These are phyloP conservation scores for Cephalotes varians DNA, from an alignment of 2,888 invertebrate species.

Conservation along the genomic window DNA sequence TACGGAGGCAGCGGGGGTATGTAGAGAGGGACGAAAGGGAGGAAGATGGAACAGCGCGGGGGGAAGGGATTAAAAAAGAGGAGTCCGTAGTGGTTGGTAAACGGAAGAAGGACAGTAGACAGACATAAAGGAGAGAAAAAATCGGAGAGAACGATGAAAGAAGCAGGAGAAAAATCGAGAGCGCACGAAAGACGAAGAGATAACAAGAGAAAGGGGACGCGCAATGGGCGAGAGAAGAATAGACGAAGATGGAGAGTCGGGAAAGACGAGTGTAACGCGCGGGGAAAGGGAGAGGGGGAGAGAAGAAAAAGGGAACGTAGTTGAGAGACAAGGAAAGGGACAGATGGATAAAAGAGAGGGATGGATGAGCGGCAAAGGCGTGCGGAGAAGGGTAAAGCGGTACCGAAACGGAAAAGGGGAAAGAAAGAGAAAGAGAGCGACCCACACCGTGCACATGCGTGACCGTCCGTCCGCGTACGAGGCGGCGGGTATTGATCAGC, in stretches of 20 bases:
- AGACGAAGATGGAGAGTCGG: conserved; percentile 55
- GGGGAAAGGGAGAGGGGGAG: conserved; percentile 54
- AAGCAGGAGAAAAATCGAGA: conserved; percentile 67
- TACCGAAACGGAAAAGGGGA: conserved; percentile 65
- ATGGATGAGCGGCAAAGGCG: conserved; percentile 44
- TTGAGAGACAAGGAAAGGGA: conserved; percentile 64
- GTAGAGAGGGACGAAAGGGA: conserved; percentile 71
- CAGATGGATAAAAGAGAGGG: conserved; percentile 56
- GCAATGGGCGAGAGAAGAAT: conserved; percentile 58
- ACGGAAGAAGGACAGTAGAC: conserved; percentile 60
- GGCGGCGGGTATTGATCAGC: conserved; percentile 86
- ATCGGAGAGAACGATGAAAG: conserved; percentile 51
- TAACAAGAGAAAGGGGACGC: conserved; percentile 45
- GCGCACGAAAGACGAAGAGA: conserved; percentile 51
- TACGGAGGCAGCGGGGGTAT: conserved; percentile 67
- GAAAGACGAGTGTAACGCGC: conserved; percentile 47
- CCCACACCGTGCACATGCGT: conserved; percentile 85
- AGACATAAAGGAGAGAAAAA: conserved; percentile 49
- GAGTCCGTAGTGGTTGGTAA: conserved; percentile 42
- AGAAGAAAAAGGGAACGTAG: conserved; percentile 50
- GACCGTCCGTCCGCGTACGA: conserved; percentile 85
- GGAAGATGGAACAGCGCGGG: conserved; percentile 55
- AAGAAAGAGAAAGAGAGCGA: conserved; percentile 59
- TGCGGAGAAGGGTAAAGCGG: conserved; percentile 56
- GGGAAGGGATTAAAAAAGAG: conserved; percentile 33